Evolutionary conservation across 1,140 invertebrate genomes (phyloP).

Genomic region (Euwallacea fornicatus): DNA sequence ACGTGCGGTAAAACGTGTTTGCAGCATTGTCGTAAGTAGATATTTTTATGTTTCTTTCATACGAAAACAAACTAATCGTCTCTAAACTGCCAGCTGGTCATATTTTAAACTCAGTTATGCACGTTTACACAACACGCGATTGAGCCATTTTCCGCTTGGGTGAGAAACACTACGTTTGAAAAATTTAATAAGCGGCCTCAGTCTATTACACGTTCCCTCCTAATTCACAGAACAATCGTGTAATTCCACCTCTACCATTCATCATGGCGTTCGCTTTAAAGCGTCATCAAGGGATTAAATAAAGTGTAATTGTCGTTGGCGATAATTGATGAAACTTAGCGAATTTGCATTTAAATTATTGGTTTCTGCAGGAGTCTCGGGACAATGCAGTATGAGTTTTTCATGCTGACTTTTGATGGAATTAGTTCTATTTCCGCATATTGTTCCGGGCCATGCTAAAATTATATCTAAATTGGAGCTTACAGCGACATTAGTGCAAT

Average conservation of each 20-base stretch:
- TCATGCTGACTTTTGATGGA: too few relatives aligned
- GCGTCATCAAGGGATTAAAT: constrained; percentile 20
- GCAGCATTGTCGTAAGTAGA: too few relatives aligned
- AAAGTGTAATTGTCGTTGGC: constrained; percentile 25
- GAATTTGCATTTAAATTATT: constrained; percentile 27
- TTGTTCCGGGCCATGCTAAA: too few relatives aligned
- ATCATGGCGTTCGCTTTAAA: constrained; percentile 22
- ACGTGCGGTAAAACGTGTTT: too few relatives aligned
- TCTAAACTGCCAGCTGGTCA: too few relatives aligned
- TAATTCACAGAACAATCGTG: constrained; percentile 15
- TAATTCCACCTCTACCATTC: constrained; percentile 23
- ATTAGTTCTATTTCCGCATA: too few relatives aligned
- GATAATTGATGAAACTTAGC: constrained; percentile 18
- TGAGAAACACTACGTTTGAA: background rate
- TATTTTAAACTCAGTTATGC: too few relatives aligned
- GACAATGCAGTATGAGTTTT: too few relatives aligned
- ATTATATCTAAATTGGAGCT: too few relatives aligned
- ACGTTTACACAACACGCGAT: background rate
- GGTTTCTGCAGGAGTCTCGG: background rate
- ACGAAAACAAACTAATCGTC: too few relatives aligned
- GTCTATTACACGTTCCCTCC: constrained; percentile 4
- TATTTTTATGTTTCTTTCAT: too few relatives aligned
- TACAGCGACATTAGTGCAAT: too few relatives aligned
- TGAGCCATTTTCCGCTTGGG: background rate
- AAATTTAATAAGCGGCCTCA: constrained; percentile 2